A percentile compares a stretch with the other conserved stretches of the same genome.
Evolutionary conservation across 2,797 vertebrate genomes (phyloP).

Genomic region (Enteromius radiatus): DNA sequence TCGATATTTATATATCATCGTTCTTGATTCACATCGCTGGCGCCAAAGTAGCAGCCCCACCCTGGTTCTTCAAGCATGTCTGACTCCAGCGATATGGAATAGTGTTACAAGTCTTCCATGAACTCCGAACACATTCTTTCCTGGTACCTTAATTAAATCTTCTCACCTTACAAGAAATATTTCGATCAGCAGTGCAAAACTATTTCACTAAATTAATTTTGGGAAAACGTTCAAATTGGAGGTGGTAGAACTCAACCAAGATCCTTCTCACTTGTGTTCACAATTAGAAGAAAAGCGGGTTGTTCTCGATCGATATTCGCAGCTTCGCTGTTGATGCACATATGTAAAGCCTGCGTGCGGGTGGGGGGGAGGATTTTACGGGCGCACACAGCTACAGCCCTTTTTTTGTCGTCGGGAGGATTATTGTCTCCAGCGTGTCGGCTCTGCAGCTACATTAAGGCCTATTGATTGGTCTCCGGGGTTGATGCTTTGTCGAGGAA

Average conservation of each 20-base stretch:
- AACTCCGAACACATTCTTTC: slow-evolving; percentile 23
- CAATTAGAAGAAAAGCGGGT: slow-evolving; percentile 35
- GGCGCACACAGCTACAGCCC: slow-evolving; percentile 48
- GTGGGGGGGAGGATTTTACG: slow-evolving; percentile 48
- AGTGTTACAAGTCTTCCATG: slow-evolving; percentile 36
- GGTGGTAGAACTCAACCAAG: background rate
- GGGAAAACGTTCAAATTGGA: background rate
- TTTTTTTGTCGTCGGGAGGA: slow-evolving; percentile 68
- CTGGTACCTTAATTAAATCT: slow-evolving; percentile 28
- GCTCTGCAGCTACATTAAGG: slow-evolving; percentile 74
- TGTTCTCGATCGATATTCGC: slow-evolving; percentile 35
- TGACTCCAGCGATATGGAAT: slow-evolving; percentile 45
- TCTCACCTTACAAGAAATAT: slow-evolving; percentile 14
- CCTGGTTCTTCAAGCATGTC: slow-evolving; percentile 18
- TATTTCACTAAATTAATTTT: slow-evolving; percentile 14
- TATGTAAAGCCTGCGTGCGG: slow-evolving; percentile 27
- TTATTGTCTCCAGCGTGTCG: slow-evolving; percentile 75
- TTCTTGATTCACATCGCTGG: slow-evolving; percentile 62
- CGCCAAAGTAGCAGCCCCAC: slow-evolving; percentile 53
- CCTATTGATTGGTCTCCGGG: slow-evolving; percentile 76
- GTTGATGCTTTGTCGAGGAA: slow-evolving; percentile 73
- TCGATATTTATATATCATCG: slow-evolving; percentile 77
- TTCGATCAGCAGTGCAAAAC: slow-evolving; percentile 13
- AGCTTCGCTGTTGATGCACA: slow-evolving; percentile 27
- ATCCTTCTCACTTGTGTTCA: slow-evolving; percentile 8